Evolutionary conservation across 2,113 vertebrate species (phyloP), one percentile per base, ranked within the genome.

Genomic region (Zeus faber): DNA sequence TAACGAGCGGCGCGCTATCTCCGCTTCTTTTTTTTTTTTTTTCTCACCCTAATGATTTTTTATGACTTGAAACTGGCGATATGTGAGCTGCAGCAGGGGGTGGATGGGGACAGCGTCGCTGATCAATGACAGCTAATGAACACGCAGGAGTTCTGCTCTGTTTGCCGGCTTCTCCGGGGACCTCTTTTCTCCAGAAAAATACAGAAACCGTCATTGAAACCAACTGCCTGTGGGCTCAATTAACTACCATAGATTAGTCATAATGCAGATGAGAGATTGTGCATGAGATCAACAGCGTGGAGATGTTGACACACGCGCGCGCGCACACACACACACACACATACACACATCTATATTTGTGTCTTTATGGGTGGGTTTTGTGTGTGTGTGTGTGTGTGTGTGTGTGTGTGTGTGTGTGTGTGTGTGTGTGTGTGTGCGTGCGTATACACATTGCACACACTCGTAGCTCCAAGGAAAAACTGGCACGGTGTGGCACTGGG

Each of bases 111-210:
- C 73, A 62, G 72, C 82, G 76, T 78, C 68, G 40, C 77, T 83
- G 79, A 83, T 87, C 85, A 83, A 80, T 85, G 70, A 74, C 74
- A 77, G 72, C 82, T 86, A 86, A 88, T 83, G 83, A 88, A 86
- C 76, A 80, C 50, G 29, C 67, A 70, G 74, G 82, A 81, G 85
- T 81, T 84, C 64, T 70, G 77, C 79, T 87, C 81, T 67, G 69
- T 77, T 83, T 85, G 70, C 75, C 76, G 67, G 72, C 65, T 74
- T 69, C 77, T 80, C 76, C 54, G 39, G 54, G 77, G 76, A 76
- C 72, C 58, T 64, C 49, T 67, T 57, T 49, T 49, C 59, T 59
- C 58, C 69, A 72, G 72, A 71, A 75, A 77, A 72, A 54, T 68
- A 72, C 69, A 78, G 62, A 70, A 72, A 72, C 64, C 65, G 63